These are phyloP conservation scores for Chorisops tibialis DNA, from an alignment of 2,888 invertebrate genomes.

Conservation along the genomic window DNA sequence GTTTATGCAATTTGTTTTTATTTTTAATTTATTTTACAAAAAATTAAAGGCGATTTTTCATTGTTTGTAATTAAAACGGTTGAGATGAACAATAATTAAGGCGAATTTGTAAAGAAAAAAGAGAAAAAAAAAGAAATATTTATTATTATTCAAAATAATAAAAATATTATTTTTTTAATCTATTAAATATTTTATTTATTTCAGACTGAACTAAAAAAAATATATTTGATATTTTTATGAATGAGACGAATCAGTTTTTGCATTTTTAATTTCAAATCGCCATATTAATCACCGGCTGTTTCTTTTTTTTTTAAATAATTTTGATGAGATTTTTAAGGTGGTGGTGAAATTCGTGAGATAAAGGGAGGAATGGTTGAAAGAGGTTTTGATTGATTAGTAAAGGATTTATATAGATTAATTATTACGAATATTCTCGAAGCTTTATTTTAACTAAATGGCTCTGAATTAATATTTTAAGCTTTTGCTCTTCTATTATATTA, in stretches of 20 bases:
- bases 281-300: too few relatives aligned
- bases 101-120: background rate
- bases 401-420: background rate
- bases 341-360: background rate
- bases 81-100: too few relatives aligned
- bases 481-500: background rate
- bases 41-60: background rate
- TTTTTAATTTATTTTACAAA: conserved; percentile 30
- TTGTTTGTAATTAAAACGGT: too few relatives aligned
- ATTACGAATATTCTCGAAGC: conserved; percentile 24
- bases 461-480: background rate
- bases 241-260: too few relatives aligned
- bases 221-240: too few relatives aligned
- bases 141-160: background rate
- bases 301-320: too few relatives aligned
- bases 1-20: conserved; percentile 35
- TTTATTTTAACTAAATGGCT: background rate
- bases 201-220: too few relatives aligned
- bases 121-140: background rate
- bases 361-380: conserved; percentile 7
- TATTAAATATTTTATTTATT: background rate
- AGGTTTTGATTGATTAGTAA: conserved; percentile 5
- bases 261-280: too few relatives aligned
- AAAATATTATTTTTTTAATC: background rate
- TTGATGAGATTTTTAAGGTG: too few relatives aligned